Conservation (phyloP, 2,797 vertebrate species). For the Euthynnus affinis region DNA sequence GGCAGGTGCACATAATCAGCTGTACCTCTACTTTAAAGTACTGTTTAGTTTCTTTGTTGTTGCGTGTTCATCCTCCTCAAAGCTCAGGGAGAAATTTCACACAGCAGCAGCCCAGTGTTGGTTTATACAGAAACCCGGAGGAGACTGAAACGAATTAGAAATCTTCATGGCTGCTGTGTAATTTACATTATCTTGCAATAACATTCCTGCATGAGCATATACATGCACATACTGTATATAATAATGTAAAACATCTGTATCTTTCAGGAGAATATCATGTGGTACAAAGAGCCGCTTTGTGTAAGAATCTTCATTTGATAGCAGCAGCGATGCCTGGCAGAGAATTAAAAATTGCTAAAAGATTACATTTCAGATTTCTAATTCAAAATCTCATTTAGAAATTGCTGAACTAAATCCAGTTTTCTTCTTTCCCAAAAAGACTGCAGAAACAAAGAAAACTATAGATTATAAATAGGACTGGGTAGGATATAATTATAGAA, state of each 20-base stretch:
- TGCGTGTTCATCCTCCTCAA: background rate
- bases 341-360: background rate
- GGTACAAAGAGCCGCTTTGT: background rate
- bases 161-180: background rate
- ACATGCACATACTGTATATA: background rate
- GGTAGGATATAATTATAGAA: background rate
- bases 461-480: background rate
- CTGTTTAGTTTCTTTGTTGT: background rate
- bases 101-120: background rate
- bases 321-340: background rate
- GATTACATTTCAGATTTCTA: background rate
- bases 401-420: background rate
- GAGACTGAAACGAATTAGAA: background rate
- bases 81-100: background rate
- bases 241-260: background rate
- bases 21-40: background rate
- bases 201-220: background rate
- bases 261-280: background rate
- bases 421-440: background rate
- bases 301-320: background rate
- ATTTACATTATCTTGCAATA: constrained; percentile 7
- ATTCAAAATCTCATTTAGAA: background rate
- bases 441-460: background rate
- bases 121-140: background rate
- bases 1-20: too few relatives aligned